Evolutionary conservation across 2,888 invertebrate species (phyloP), one percentile per base, ranked within the genome.

Genomic region (Cephus sareptanus): DNA sequence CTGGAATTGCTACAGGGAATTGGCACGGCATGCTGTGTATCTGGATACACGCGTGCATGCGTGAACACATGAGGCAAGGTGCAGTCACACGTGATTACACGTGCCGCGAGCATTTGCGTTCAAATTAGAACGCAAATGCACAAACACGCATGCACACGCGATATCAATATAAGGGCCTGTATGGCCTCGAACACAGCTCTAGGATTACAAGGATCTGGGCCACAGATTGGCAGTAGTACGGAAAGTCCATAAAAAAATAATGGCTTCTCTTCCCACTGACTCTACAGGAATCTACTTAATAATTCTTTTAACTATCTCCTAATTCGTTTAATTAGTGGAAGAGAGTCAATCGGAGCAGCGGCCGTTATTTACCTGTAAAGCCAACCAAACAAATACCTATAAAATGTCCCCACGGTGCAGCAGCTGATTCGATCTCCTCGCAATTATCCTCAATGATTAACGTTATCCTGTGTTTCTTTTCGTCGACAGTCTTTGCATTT

Each of bases 61-160:
- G 82, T 78, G 80, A 78, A 76, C 77, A 75, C 81, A 79, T 75
- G 81, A 31, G 81, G 81, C 78, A 82, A 81, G 82, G 81, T 80
- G 85, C 81, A 84, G 84, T 85, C 82, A 81, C 83, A 83, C 85
- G 83, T 84, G 84, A 88, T 88, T 87, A 88, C 84, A 82, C 81
- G 79, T 77, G 76, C 34, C 35, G 23, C 74, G 30, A 34, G 35
- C 23, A 34, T 34, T 74, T 81, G 75, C 82, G 84, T 82, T 75
- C 79, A 79, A 85, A 85, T 85, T 83, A 80, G 81, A 81, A 77
- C 82, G 84, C 80, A 74, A 80, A 80, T 81, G 80, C 79, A 83
- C 79, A 75, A 79, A 71, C 68, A 75, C 77, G 35, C 35, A 35
- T 35, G 35, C 35, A 75, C 23, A 34, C 74, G 2, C 34, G 35